A percentile compares a stretch with the other conserved stretches of the same genome.
These are phyloP conservation scores for Neosalanx taihuensis DNA, from an alignment of 2,797 vertebrate genomes.

Conservation along the genomic window DNA sequence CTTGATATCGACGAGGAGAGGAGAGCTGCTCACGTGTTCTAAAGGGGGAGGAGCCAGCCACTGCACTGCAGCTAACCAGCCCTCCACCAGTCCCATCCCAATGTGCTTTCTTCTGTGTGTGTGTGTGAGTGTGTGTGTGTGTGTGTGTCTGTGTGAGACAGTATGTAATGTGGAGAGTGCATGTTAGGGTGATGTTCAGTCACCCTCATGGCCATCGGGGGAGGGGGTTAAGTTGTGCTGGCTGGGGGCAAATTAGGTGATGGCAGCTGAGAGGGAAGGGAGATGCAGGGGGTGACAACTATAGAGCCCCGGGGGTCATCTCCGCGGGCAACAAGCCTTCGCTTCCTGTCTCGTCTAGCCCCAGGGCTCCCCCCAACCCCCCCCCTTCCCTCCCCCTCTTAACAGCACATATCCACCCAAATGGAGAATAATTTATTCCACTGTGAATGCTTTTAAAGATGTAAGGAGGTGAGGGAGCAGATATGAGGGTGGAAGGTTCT, in stretches of 20 bases:
- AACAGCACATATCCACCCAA: background rate
- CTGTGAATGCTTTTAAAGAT: too few relatives aligned
- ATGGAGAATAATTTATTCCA: too few relatives aligned
- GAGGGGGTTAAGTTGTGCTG: conserved; percentile 72
- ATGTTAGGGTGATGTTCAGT: conserved; percentile 46
- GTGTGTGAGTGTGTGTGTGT: conserved; percentile 35
- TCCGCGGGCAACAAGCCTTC: conserved; percentile 66
- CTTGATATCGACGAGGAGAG: too few relatives aligned
- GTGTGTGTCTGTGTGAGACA: conserved; percentile 15
- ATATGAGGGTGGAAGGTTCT: too few relatives aligned
- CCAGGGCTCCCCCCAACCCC: conserved; percentile 13
- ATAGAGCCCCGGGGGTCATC: conserved; percentile 57
- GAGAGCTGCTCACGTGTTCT: too few relatives aligned
- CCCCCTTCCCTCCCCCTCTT: too few relatives aligned
- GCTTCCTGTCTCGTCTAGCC: conserved; percentile 63
- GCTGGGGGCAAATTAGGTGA: conserved; percentile 71
- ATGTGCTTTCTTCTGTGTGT: conserved; percentile 1
- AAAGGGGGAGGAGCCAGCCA: too few relatives aligned
- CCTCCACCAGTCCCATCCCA: too few relatives aligned
- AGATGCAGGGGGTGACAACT: conserved; percentile 49
- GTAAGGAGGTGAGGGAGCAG: too few relatives aligned
- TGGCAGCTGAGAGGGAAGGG: conserved; percentile 59
- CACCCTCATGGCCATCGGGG: conserved; percentile 56
- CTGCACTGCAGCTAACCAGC: too few relatives aligned
- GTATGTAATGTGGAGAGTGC: conserved; percentile 21